Base-by-base conservation (phyloP, 1,140 invertebrate species). In the Lordiphosa mommai region DNA sequence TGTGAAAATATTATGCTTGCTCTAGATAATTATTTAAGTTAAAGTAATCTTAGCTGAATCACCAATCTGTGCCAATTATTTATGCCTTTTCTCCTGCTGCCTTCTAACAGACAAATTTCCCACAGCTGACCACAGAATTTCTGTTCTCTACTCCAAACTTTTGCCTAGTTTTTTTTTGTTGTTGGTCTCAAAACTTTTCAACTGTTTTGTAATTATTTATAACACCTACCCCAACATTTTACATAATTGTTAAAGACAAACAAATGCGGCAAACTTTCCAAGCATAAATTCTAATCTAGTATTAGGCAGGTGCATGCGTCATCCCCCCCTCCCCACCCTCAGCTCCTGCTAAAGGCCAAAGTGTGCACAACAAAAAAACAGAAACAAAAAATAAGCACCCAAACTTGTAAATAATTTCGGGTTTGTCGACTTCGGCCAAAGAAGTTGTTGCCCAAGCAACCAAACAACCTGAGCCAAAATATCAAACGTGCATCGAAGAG, bases 381-480 rank as follows among this genome's bases (percentile, higher is more conserved):
- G 6, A 8, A 4, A 49, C 3, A 33, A 47, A 8, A 46, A 32
- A 30, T 12, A 44, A 44, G 16, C 27, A 46, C 9, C 44, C 44
- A 59, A 76, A 73, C 64, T 79, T 79, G 74, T 80, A 79, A 79
- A 82, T 79, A 79, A 79, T 70, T 82, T 79, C 76, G 64, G 72
- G 70, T 69, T 74, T 74, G 72, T 66, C 70, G 44, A 59, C 41
- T 51, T 30, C 40, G 53, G 59, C 27, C 65, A 80, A 79, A 80
- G 20, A 23, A 23, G 20, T 23, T 23, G 55, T 82, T 79, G 74
- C 69, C 60, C 52, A 53, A 72, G 47, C 69, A 80, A 43, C 60
- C 49, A 51, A 66, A 43, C 68, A 80, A 80, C 73, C 74, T 73
- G 74, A 51, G 74, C 74, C 43, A 63, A 80, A 67, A 79, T 79